A percentile compares a stretch with the other conserved stretches of the same genome.
phyloP scores from a whole-genome alignment of 2,797 vertebrate species.

The Passerculus sandwichensis region DNA sequence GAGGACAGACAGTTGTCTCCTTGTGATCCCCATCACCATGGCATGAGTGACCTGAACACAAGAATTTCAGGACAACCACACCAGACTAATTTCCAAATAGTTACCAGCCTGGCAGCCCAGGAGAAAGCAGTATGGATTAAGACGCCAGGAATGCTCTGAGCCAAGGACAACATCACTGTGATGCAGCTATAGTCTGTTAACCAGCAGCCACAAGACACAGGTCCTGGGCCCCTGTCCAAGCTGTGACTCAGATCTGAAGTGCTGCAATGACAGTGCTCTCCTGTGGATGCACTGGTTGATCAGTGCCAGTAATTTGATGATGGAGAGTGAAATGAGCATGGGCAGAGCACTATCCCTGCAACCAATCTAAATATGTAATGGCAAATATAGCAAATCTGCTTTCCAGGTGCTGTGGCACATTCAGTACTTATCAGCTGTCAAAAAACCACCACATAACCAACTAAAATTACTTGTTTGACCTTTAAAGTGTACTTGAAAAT shows the following conservation, averaged over 20 bases:
- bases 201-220: neutral
- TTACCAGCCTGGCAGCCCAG: neutral
- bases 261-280: slow-evolving; percentile 19
- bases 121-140: neutral
- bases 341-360: neutral
- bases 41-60: neutral
- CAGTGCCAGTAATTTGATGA: neutral
- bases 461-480: slow-evolving; percentile 52
- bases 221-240: neutral
- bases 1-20: neutral
- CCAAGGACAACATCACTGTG: neutral
- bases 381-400: neutral
- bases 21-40: neutral
- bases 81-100: neutral
- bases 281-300: slow-evolving; percentile 31
- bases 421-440: slow-evolving; percentile 34
- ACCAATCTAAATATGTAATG: neutral
- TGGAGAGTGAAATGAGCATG: neutral
- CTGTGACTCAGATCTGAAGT: slow-evolving; percentile 18
- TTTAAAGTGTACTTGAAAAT: slow-evolving; percentile 49
- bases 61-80: neutral
- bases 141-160: neutral
- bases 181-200: neutral
- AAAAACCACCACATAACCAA: neutral
- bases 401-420: slow-evolving; percentile 8